Conservation (phyloP, 2,797 vertebrate species). For the Hydrocynus forskahlii region DNA sequence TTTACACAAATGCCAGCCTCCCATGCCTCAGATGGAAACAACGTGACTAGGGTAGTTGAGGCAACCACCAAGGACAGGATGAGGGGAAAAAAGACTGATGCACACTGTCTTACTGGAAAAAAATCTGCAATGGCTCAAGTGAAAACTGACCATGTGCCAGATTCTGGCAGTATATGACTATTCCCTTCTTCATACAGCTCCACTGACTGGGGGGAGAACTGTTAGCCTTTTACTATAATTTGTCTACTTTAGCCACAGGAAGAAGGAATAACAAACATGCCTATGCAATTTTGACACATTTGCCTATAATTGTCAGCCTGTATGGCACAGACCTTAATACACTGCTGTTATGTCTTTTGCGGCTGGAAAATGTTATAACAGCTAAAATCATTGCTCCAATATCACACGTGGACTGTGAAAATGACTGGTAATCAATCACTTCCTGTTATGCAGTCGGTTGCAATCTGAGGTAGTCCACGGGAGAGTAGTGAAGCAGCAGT, state of each 20-base stretch:
- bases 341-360: constrained; percentile 1
- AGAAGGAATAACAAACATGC: constrained; percentile 61
- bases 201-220: background rate
- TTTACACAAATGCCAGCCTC: constrained; percentile 25
- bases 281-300: constrained; percentile 55
- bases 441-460: too few species aligned
- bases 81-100: background rate
- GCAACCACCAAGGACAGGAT: constrained; percentile 3
- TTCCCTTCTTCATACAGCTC: constrained; percentile 14
- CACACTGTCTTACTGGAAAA: background rate
- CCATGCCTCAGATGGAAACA: background rate
- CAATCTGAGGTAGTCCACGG: too few species aligned
- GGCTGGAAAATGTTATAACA: constrained; percentile 19
- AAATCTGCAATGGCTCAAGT: constrained; percentile 5
- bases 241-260: constrained; percentile 34
- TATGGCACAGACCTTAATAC: constrained; percentile 40
- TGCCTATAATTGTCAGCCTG: constrained; percentile 55
- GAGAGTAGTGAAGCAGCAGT: too few species aligned
- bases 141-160: constrained; percentile 11
- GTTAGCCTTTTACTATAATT: constrained; percentile 57
- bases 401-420: constrained; percentile 3
- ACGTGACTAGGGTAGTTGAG: background rate
- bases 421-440: background rate
- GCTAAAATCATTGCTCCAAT: constrained; percentile 16
- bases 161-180: constrained; percentile 9